Evolutionary conservation across 35 echinoderm and acorn worm genomes (phyloP).

Genomic region (Anneissia japonica): DNA sequence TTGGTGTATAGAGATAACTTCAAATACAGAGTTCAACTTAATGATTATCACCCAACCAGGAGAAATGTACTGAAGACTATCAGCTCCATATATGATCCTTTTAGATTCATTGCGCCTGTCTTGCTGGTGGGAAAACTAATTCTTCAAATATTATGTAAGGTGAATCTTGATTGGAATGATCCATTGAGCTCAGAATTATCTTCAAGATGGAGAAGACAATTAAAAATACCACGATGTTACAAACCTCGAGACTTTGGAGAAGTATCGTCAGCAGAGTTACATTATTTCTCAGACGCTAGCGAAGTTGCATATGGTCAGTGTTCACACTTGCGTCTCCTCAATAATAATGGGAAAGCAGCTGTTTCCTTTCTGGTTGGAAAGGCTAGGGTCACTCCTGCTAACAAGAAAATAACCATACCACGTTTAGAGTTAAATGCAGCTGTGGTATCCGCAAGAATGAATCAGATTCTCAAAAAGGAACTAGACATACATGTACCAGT

Average conservation of each 20-base stretch:
- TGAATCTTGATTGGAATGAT: too few species aligned
- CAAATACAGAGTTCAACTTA: background rate
- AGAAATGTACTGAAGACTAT: too few species aligned
- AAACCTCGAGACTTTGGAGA: background rate
- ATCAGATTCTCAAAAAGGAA: background rate
- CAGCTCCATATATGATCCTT: conserved; percentile 64
- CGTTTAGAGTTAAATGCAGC: background rate
- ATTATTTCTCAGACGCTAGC: background rate
- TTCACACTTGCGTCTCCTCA: background rate
- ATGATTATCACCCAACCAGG: background rate
- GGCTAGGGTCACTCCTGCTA: background rate
- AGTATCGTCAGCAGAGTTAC: background rate
- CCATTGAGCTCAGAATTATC: too few species aligned
- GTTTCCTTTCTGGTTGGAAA: background rate
- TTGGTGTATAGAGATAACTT: background rate
- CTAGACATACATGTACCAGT: background rate
- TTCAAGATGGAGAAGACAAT: too few species aligned
- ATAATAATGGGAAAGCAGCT: background rate
- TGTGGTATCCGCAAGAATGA: conserved; percentile 3
- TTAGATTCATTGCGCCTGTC: conserved; percentile 41
- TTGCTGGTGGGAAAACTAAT: conserved; percentile 31
- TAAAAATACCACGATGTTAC: background rate
- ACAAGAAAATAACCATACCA: background rate
- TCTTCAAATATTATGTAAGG: conserved; percentile 28
- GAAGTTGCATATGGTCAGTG: background rate